phyloP scores from a whole-genome alignment of 2,888 invertebrate species.

The Philhelius pedissequus region DNA sequence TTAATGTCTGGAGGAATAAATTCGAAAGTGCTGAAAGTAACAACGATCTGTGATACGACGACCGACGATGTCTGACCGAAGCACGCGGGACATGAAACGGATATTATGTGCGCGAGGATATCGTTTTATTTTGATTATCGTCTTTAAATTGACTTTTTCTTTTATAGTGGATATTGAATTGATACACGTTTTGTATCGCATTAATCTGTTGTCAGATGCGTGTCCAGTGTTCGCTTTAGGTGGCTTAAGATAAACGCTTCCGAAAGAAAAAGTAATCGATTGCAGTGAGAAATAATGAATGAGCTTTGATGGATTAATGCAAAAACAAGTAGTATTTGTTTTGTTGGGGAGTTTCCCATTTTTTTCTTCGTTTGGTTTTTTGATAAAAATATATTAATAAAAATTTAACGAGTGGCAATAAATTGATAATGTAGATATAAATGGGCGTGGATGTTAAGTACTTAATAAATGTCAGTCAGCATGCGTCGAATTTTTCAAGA shows the following conservation, averaged over 20 bases:
- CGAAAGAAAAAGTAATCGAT: conserved; percentile 32
- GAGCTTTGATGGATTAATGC: neutral
- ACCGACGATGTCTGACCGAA: too few species aligned
- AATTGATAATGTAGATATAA: conserved; percentile 7
- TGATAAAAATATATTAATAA: conserved; percentile 3
- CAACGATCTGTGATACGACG: neutral
- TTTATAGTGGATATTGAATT: conserved; percentile 4
- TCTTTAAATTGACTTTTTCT: conserved; percentile 4
- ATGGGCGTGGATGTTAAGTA: neutral
- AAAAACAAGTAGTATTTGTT: neutral
- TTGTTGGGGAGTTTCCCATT: neutral
- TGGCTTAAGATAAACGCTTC: conserved; percentile 41
- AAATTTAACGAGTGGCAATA: conserved; percentile 7
- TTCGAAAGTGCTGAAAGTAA: conserved; percentile 22
- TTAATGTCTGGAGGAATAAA: conserved; percentile 11
- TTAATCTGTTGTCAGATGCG: conserved; percentile 31
- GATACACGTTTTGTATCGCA: conserved; percentile 40
- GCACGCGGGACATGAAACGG: neutral
- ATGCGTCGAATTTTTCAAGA: neutral
- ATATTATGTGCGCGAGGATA: neutral
- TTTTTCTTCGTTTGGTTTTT: neutral
- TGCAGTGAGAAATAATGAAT: neutral
- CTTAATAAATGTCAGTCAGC: conserved; percentile 2
- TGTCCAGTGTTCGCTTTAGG: conserved; percentile 23
- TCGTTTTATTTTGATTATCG: conserved; percentile 50